Evolutionary conservation across 2,797 vertebrate species (phyloP), one percentile per base, ranked within the genome.

Genomic region (Pseudomugil gertrudae): DNA sequence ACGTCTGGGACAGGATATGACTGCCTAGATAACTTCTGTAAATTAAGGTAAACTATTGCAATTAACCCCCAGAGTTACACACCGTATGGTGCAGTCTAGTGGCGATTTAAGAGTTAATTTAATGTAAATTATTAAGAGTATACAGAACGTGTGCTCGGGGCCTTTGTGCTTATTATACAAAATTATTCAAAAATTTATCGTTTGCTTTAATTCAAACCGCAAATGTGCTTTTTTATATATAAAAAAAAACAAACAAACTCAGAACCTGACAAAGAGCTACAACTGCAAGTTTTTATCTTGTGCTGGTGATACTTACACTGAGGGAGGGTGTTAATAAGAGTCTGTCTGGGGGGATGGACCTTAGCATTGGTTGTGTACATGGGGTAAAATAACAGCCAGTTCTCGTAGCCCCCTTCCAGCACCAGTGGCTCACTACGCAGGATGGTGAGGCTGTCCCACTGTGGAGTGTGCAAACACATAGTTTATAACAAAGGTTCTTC

Each of bases 371-470:
- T 96, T 60, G 96, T 96, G 78, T 93, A 99, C 87, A 99, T 98
- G 0, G 98, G 98, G 83, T 97, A 99, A 91, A 95, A 99, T 73
- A 99, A 91, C 50, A 99, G 95, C 98, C 98, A 99, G 90, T 95
- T 98, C 75, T 99, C 98, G 74, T 99, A 99, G 60, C 98, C 98
- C 38, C 98, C 98, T 71, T 99, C 97, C 80, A 99, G 89, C 76
- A 99, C 92, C 85, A 99, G 87, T 10, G 98, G 98, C 83, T 98
- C 96, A 70, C 93, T 96, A 58, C 88, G 93, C 72, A 99, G 90
- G 76, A 98, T 90, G 35, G 95, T 95, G 81, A 96, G 92, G 82
- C 95, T 97, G 94, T 99, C 98, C 98, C 98, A 99, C 98, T 99
- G 85, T 11, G 51, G 52, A 75, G 27, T 3, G 17, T 8, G 26